Conservation (phyloP, 1,140 invertebrate species). For the Aphis gossypii region DNA sequence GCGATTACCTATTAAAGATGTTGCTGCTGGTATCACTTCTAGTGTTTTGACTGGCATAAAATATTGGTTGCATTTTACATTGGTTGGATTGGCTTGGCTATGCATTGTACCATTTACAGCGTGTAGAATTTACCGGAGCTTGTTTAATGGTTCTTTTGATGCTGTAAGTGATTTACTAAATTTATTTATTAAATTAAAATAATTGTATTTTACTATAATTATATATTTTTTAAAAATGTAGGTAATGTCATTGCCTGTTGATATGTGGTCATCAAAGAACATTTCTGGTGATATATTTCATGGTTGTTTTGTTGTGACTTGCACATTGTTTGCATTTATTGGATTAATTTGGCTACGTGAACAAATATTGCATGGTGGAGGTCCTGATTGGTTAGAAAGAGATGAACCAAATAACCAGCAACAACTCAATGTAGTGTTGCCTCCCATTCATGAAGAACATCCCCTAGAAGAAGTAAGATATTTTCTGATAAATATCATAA, state of each 20-base stretch:
- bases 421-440: conserved; percentile 26
- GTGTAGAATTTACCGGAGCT: conserved; percentile 91
- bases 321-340: conserved; percentile 96
- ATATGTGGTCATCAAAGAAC: conserved; percentile 93
- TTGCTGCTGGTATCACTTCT: conserved; percentile 85
- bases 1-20: conserved; percentile 88
- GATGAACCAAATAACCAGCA: conserved; percentile 59
- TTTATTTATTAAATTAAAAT: conserved; percentile 42
- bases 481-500: neutral
- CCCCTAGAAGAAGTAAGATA: conserved; percentile 48
- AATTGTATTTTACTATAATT: neutral
- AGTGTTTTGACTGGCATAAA: conserved; percentile 90
- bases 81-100: conserved; percentile 96
- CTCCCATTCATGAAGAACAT: conserved; percentile 54
- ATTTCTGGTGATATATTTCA: conserved; percentile 92
- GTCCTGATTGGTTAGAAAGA: conserved; percentile 91
- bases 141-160: conserved; percentile 89
- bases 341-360: conserved; percentile 96
- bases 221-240: conserved; percentile 59
- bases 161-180: conserved; percentile 64
- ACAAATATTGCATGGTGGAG: conserved; percentile 96
- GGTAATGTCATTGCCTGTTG: conserved; percentile 85
- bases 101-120: conserved; percentile 96
- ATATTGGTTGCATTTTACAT: conserved; percentile 95
- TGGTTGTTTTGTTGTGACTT: conserved; percentile 95